A percentile compares a stretch with the other conserved stretches of the same genome.
Evolutionary conservation across 2,888 invertebrate genomes (phyloP).

Genomic region (Scaptomyza caliginosa): DNA sequence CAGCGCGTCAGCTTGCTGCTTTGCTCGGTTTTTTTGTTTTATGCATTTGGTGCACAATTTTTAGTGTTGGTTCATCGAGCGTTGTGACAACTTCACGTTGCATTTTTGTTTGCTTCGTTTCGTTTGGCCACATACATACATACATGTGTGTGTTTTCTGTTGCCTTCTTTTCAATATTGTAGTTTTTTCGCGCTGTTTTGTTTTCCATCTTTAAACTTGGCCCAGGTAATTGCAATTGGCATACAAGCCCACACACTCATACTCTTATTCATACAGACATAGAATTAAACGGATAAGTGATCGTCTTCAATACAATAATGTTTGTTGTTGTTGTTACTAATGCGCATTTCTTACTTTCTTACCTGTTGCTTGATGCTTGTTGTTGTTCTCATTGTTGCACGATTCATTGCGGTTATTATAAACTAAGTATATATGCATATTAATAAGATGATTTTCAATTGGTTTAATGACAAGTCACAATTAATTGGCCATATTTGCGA

Average conservation of each 20-base stretch:
- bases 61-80: conserved; percentile 62
- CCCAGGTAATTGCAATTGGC: conserved; percentile 44
- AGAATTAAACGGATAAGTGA: conserved; percentile 31
- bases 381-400: conserved; percentile 5
- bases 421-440: conserved; percentile 7
- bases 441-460: conserved; percentile 27
- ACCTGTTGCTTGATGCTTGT: neutral
- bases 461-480: conserved; percentile 6
- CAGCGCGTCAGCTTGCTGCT: conserved; percentile 26
- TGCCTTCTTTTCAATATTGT: too few species aligned
- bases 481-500: neutral
- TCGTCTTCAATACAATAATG: conserved; percentile 28
- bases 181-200: too few species aligned
- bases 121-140: too few species aligned
- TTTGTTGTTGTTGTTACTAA: conserved; percentile 6
- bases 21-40: conserved; percentile 29
- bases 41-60: conserved; percentile 49
- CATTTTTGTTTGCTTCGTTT: neutral
- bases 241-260: neutral
- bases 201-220: conserved; percentile 29
- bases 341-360: conserved; percentile 25
- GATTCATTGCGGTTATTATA: neutral
- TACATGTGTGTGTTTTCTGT: too few species aligned
- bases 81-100: conserved; percentile 46
- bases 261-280: neutral